Evolutionary conservation across 2,113 vertebrate genomes (phyloP).

Genomic region (Labrus mixtus): DNA sequence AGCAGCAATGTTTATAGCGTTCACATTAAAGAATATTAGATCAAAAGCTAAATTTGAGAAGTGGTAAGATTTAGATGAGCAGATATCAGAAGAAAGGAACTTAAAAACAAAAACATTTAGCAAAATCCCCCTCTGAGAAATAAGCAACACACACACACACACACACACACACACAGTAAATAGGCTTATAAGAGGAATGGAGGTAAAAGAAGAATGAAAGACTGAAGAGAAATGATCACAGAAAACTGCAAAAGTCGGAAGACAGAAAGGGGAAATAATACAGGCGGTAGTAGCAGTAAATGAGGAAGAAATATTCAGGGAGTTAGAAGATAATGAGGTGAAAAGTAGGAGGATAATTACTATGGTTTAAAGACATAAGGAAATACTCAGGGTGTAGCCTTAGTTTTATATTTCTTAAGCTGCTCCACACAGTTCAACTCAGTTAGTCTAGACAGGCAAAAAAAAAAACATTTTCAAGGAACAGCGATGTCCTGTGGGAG

Average conservation of each 20-base stretch:
- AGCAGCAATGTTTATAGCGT: not conserved
- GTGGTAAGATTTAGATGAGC: constrained; percentile 26
- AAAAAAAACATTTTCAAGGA: not conserved
- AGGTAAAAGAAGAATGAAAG: not conserved
- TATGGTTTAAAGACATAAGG: not conserved
- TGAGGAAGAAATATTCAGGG: not conserved
- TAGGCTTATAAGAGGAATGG: not conserved
- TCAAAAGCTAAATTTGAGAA: constrained; percentile 7
- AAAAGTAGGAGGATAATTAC: not conserved
- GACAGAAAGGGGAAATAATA: not conserved
- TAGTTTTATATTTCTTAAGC: not conserved
- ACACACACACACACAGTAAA: constrained; percentile 2
- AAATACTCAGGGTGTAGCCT: not conserved
- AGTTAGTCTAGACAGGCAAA: not conserved
- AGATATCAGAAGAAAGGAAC: not conserved
- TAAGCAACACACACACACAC: constrained; percentile 7
- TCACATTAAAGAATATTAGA: constrained; percentile 11
- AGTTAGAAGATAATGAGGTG: constrained; percentile 3
- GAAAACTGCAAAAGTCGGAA: not conserved
- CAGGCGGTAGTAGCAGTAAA: not conserved
- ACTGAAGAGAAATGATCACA: constrained; percentile 15
- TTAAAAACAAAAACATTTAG: not conserved
- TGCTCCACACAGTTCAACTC: not conserved
- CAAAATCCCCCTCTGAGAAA: constrained; percentile 17
- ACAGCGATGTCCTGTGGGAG: not conserved